Base-by-base conservation (phyloP, 2,888 invertebrate genomes). In the Sarcophaga caerulescens region DNA sequence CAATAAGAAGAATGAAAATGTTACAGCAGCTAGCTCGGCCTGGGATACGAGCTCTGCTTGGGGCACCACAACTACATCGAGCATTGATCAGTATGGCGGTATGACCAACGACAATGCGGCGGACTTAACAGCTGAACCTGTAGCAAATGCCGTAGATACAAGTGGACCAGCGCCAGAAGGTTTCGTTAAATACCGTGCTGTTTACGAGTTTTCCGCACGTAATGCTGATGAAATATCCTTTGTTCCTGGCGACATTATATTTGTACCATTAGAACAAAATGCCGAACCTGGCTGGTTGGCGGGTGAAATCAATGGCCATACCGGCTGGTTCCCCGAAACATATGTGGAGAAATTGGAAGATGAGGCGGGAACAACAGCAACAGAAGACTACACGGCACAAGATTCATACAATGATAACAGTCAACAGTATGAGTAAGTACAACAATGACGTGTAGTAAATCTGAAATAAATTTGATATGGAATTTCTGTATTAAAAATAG, bases 231-330 rank as follows among this genome's bases (percentile, higher is more conserved):
- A 99, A 92, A 95, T 99, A 52, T 97, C 97, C 23, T 96, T 99
- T 90, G 96, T 97, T 92, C 98, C 98, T 0, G 99, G 99, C 0
- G 99, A 99, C 92, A 95, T 98, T 91, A 97, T 99, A 84, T 88
- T 95, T 95, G 95, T 95, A 85, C 96, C 97, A 4, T 83, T 92
- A 62, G 95, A 97, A 80, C 97, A 97, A 90, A 96, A 96, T 89
- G 97, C 98, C 0, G 99, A 99, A 91, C 98, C 98, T 0, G 99
- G 99, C n/a, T 99, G 99, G 99, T 94, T 97, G 89, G 97, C 98
- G 88, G 99, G 99, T 0, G 97, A 97, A 90, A 96, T 98, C 47
- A 95, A 97, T 90, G 99, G 98, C 4, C 96, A 96, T 87, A 96
- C 97, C 0, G 99, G 99, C 1, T 99, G 98, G 98, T 99, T 99